Evolutionary conservation across 2,113 vertebrate genomes (phyloP).

Genomic region (Meles meles): DNA sequence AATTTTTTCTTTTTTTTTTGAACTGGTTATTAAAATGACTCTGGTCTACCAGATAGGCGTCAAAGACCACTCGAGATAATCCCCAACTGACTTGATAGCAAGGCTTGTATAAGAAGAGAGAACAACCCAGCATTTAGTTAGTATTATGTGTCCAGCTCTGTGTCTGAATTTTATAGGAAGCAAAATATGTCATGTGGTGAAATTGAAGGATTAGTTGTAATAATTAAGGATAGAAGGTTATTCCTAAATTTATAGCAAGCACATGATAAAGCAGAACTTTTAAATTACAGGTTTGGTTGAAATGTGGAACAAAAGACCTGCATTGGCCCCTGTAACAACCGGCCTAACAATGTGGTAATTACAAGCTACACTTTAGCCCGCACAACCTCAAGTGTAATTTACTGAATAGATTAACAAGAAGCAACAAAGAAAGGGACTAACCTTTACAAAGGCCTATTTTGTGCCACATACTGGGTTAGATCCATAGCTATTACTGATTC

Average conservation of each 20-base stretch:
- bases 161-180: neutral
- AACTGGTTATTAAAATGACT: slow-evolving; percentile 12
- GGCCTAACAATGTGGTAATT: slow-evolving; percentile 1
- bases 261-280: slow-evolving; percentile 30
- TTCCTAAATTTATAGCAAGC: slow-evolving; percentile 33
- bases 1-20: neutral
- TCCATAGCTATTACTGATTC: neutral
- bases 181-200: neutral
- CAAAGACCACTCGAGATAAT: neutral
- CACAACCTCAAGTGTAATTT: neutral
- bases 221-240: neutral
- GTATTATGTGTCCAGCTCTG: neutral
- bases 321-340: neutral
- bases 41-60: neutral
- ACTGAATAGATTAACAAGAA: slow-evolving; percentile 24
- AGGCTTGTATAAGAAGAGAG: neutral
- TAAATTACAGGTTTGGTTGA: slow-evolving; percentile 45
- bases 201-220: neutral
- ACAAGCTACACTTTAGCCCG: neutral
- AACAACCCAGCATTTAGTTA: neutral
- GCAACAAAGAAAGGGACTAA: neutral
- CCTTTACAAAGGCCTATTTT: neutral
- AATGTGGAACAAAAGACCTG: neutral
- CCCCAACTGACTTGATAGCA: neutral
- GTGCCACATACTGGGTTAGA: neutral